These are phyloP conservation scores for Ailuropoda melanoleuca DNA, from an alignment of 2,113 vertebrate species.

Conservation along the genomic window DNA sequence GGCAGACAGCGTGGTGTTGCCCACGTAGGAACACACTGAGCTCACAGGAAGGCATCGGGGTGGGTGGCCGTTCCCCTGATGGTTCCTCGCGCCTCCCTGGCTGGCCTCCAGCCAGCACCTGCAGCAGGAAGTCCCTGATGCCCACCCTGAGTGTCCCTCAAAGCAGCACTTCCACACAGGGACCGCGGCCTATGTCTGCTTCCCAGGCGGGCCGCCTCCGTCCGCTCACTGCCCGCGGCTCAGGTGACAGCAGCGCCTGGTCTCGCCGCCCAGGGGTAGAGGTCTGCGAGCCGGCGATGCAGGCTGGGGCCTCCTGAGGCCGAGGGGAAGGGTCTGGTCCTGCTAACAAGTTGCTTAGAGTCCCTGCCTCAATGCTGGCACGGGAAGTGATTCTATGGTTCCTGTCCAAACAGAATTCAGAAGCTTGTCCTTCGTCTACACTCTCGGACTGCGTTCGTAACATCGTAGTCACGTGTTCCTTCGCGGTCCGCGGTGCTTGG, in stretches of 20 bases:
- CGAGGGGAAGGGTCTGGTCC: background rate
- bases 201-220: background rate
- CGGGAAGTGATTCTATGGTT: fast-evolving
- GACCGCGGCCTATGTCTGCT: background rate
- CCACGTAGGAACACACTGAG: fast-evolving
- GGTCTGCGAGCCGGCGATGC: fast-evolving
- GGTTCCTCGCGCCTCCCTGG: background rate
- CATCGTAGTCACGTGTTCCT: fast-evolving
- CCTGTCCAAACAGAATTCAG: fast-evolving
- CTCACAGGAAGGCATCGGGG: background rate
- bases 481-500: fast-evolving
- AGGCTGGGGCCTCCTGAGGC: background rate
- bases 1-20: fast-evolving
- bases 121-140: background rate
- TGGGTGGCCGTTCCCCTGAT: background rate
- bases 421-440: background rate
- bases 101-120: background rate
- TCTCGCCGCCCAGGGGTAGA: background rate
- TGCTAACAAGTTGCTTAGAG: background rate
- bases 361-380: fast-evolving
- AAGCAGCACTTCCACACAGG: background rate
- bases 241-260: background rate
- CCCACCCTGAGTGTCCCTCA: background rate
- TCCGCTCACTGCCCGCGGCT: fast-evolving
- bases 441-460: fast-evolving